These are phyloP conservation scores for Nymphalis io DNA, from an alignment of 1,140 invertebrate genomes.

Conservation along the genomic window DNA sequence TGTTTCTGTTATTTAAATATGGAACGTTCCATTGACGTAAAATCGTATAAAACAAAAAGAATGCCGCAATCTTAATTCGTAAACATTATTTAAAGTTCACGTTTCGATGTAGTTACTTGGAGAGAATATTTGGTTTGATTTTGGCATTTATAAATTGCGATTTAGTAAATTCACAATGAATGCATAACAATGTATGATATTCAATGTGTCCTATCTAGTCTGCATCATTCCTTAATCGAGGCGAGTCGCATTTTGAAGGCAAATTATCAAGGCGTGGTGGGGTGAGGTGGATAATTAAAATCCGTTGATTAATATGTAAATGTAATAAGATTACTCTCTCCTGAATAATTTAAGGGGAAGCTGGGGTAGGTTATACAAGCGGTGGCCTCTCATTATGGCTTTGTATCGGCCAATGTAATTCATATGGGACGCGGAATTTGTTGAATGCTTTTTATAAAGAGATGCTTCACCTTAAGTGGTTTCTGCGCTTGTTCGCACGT, in stretches of 20 bases:
- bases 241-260: constrained; percentile 74
- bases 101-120: too few relatives aligned
- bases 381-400: constrained; percentile 71
- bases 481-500: too few relatives aligned
- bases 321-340: constrained; percentile 95
- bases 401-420: constrained; percentile 63
- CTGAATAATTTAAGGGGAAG: constrained; percentile 77
- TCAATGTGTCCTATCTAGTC: constrained; percentile 17
- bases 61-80: too few relatives aligned
- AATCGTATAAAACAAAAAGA: too few relatives aligned
- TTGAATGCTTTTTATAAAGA: constrained; percentile 47
- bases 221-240: constrained; percentile 60
- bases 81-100: too few relatives aligned
- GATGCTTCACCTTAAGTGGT: not conserved
- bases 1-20: too few relatives aligned
- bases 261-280: constrained; percentile 70
- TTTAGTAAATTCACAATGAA: not conserved
- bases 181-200: not conserved
- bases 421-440: constrained; percentile 47
- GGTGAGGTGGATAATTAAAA: constrained; percentile 92
- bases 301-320: constrained; percentile 98
- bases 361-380: constrained; percentile 66
- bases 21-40: too few relatives aligned
- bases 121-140: too few relatives aligned
- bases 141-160: too few relatives aligned